Percentiles rank a stretch among this genome's conserved stretches.
Conservation (phyloP, 2,113 vertebrate genomes). For the Phaetusa simplex region DNA sequence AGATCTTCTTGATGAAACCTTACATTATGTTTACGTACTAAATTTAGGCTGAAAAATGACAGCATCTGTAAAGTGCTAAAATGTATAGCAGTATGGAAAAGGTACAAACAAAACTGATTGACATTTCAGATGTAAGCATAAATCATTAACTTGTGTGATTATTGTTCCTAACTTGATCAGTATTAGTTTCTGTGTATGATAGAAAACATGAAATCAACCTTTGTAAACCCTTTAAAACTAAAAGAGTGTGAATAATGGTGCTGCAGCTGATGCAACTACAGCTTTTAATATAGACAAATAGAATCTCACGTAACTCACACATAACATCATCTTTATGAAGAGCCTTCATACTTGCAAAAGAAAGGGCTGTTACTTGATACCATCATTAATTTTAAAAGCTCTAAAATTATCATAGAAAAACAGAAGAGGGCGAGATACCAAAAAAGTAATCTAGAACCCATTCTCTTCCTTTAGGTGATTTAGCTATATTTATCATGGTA, state of each 20-base stretch:
- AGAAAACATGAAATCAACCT: background rate
- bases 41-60: background rate
- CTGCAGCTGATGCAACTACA: background rate
- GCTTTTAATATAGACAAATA: background rate
- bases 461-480: background rate
- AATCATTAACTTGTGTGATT: background rate
- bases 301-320: too few relatives aligned
- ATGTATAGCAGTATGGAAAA: background rate
- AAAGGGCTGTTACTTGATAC: background rate
- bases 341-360: background rate
- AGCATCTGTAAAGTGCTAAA: background rate
- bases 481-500: background rate
- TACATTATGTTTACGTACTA: background rate
- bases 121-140: background rate
- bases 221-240: background rate
- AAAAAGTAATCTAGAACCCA: background rate
- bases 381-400: background rate
- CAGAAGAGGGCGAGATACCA: background rate
- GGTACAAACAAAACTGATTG: background rate
- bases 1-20: background rate
- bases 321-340: background rate
- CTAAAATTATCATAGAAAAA: background rate
- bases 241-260: background rate
- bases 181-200: background rate
- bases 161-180: background rate